Evolutionary conservation across 2,797 vertebrate genomes (phyloP).

Genomic region (Pitangus sulphuratus): DNA sequence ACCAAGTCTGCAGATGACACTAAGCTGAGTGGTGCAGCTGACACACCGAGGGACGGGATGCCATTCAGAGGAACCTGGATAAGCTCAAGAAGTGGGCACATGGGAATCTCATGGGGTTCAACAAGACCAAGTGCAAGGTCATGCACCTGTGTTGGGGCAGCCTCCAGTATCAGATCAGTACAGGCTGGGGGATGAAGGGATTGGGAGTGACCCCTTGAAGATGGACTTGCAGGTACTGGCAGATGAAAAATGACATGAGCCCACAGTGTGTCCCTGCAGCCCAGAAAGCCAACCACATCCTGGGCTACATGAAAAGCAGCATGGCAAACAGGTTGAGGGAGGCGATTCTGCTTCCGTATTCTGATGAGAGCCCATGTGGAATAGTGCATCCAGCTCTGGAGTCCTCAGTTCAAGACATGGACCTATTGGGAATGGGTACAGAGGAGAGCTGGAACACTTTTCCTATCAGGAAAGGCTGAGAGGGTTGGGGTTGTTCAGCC

Average conservation of each 20-base stretch:
- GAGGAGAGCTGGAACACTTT: neutral
- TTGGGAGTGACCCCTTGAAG: neutral
- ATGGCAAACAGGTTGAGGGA: neutral
- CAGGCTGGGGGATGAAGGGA: neutral
- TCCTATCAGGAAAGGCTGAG: neutral
- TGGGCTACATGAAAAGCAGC: neutral
- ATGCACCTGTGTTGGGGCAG: neutral
- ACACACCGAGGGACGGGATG: neutral
- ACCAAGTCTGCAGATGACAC: neutral
- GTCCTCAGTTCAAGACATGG: neutral
- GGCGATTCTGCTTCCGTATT: neutral
- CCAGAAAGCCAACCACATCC: neutral
- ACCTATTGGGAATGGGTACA: neutral
- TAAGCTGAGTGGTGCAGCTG: neutral
- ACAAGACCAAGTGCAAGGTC: neutral
- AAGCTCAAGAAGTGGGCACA: neutral
- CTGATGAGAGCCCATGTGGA: neutral
- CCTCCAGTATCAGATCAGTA: neutral
- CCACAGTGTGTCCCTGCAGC: neutral
- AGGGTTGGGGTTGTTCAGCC: neutral
- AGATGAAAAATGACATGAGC: neutral
- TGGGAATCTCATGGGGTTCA: neutral
- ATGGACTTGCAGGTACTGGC: neutral
- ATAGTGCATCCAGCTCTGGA: neutral
- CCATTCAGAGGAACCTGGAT: neutral